phyloP scores from a whole-genome alignment of 1,140 invertebrate species.

The Caenorhabditis brenneri region DNA sequence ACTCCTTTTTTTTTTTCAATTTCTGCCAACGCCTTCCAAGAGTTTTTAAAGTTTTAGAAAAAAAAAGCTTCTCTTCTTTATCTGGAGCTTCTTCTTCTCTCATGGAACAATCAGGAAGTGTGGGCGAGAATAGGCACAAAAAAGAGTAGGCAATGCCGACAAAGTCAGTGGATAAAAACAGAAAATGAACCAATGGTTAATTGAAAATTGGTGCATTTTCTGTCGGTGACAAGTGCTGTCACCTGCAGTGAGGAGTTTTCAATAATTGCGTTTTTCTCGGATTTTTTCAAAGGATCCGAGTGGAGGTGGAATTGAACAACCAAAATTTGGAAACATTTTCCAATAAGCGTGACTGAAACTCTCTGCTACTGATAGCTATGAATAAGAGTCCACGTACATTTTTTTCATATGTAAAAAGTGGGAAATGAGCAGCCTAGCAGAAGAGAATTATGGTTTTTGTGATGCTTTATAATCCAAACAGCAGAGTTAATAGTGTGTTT shows the following conservation, averaged over 20 bases:
- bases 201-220: slow-evolving; percentile 32
- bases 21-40: slow-evolving; percentile 22
- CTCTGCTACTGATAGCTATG: background rate
- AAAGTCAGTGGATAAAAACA: background rate
- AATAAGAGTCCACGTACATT: background rate
- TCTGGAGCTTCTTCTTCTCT: background rate
- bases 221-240: background rate
- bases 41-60: slow-evolving; percentile 11
- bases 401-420: background rate
- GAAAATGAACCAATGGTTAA: slow-evolving; percentile 21
- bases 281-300: background rate
- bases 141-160: background rate
- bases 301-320: too few relatives aligned
- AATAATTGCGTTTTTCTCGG: background rate
- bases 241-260: background rate
- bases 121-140: background rate
- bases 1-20: slow-evolving; percentile 1
- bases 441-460: background rate
- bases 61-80: background rate
- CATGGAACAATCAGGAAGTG: background rate
- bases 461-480: background rate
- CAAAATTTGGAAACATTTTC: too few relatives aligned
- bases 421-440: background rate
- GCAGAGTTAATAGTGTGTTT: background rate
- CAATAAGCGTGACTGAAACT: background rate